Evolutionary conservation across 2,797 vertebrate species (phyloP).

Genomic region (Tapirus indicus): DNA sequence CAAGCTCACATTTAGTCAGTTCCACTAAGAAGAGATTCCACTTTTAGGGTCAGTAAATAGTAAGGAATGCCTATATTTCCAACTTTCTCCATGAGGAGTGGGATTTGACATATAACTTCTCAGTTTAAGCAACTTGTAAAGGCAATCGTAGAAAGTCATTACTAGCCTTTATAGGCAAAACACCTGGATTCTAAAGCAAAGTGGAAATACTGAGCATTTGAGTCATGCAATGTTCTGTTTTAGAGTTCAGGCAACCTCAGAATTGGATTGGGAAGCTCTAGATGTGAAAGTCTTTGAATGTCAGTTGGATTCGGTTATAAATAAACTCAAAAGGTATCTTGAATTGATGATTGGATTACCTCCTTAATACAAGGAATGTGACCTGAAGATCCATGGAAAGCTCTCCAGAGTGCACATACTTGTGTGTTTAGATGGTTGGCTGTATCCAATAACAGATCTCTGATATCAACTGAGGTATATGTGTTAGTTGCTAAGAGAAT

Average conservation of each 20-base stretch:
- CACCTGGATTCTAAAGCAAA: slow-evolving; percentile 49
- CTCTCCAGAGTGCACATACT: background rate
- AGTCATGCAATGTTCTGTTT: background rate
- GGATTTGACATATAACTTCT: slow-evolving; percentile 30
- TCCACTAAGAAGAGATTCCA: background rate
- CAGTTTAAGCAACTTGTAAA: background rate
- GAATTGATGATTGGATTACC: background rate
- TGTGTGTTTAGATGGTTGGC: background rate
- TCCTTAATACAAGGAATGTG: background rate
- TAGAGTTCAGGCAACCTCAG: background rate
- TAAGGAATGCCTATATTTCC: background rate
- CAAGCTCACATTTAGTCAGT: background rate
- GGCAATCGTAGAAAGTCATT: slow-evolving; percentile 19
- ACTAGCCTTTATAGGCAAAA: background rate
- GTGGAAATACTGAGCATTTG: background rate
- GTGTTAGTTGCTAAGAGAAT: background rate
- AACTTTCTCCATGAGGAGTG: background rate
- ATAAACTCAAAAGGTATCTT: background rate
- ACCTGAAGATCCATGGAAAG: background rate
- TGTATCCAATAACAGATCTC: background rate
- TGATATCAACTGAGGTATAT: background rate
- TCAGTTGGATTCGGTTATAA: background rate
- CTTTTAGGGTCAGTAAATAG: background rate
- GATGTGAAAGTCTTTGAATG: background rate
- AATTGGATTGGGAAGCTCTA: background rate